Conservation (phyloP, 2,113 vertebrate species). For the Megaleporinus macrocephalus region DNA sequence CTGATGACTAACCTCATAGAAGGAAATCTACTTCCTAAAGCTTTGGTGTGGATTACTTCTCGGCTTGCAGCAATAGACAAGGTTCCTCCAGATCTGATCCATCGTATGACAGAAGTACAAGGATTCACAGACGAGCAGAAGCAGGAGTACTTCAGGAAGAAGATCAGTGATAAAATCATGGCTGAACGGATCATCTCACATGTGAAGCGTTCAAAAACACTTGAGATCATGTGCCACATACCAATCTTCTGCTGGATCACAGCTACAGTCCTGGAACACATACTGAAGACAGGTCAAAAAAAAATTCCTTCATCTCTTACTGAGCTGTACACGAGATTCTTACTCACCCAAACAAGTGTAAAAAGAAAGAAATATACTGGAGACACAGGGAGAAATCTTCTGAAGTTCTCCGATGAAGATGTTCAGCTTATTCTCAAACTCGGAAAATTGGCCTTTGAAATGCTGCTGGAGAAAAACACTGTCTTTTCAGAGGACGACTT, state of each 20-base stretch:
- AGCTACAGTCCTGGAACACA: conserved; percentile 48
- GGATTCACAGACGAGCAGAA: conserved; percentile 56
- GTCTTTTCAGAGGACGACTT: conserved; percentile 27
- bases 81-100: conserved; percentile 37
- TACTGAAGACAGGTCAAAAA: not conserved
- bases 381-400: not conserved
- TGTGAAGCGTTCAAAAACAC: conserved; percentile 35
- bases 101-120: conserved; percentile 54
- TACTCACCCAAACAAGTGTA: conserved; percentile 25
- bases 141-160: conserved; percentile 55
- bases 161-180: conserved; percentile 23
- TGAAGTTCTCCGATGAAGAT: not conserved
- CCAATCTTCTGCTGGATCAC: conserved; percentile 61
- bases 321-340: conserved; percentile 32
- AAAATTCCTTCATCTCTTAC: conserved; percentile 25
- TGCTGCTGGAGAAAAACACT: conserved; percentile 6
- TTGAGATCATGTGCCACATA: conserved; percentile 58
- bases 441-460: conserved; percentile 22
- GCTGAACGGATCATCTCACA: conserved; percentile 41
- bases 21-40: conserved; percentile 36
- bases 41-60: conserved; percentile 47
- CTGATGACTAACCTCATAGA: conserved; percentile 46
- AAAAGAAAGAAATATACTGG: conserved; percentile 5
- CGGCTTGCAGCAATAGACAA: conserved; percentile 43
- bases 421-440: conserved; percentile 18